Percentiles rank a stretch among this genome's conserved stretches.
Evolutionary conservation across 2,888 invertebrate genomes (phyloP).

Genomic region (Watsonalla binaria): DNA sequence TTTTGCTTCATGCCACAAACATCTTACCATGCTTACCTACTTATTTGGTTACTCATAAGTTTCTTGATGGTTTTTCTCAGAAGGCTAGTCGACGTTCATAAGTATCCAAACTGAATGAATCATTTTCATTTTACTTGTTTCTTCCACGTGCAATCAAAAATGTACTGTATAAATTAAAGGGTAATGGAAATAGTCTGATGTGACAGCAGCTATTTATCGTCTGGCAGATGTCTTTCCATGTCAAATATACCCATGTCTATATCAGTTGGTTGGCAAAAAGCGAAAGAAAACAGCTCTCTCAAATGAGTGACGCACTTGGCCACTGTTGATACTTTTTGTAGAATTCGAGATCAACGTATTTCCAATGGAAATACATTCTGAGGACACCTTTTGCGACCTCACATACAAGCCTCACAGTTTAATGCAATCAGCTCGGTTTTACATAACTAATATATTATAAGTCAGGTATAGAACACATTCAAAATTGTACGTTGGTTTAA

Average conservation of each 20-base stretch:
- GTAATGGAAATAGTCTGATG: neutral
- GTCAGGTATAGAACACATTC: no score
- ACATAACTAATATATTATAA: neutral
- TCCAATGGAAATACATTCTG: neutral
- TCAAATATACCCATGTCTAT: neutral
- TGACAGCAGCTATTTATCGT: neutral
- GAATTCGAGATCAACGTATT: constrained; percentile 6
- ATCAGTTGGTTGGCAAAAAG: constrained; percentile 21
- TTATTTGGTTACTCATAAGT: no score
- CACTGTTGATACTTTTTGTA: constrained; percentile 8
- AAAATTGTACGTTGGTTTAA: no score
- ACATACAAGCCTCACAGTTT: neutral
- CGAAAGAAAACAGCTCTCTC: constrained; percentile 6
- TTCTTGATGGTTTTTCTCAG: no score
- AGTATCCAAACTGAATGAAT: no score
- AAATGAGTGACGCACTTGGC: constrained; percentile 40
- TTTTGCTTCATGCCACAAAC: no score
- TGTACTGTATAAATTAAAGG: no score
- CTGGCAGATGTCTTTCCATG: neutral
- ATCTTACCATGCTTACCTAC: no score
- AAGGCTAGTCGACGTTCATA: no score
- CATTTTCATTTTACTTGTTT: no score
- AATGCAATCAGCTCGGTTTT: neutral
- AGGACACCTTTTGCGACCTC: neutral
- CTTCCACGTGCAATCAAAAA: no score